These are phyloP conservation scores for Scaptodrosophila lebanonensis DNA, from an alignment of 1,140 invertebrate genomes.

Conservation along the genomic window DNA sequence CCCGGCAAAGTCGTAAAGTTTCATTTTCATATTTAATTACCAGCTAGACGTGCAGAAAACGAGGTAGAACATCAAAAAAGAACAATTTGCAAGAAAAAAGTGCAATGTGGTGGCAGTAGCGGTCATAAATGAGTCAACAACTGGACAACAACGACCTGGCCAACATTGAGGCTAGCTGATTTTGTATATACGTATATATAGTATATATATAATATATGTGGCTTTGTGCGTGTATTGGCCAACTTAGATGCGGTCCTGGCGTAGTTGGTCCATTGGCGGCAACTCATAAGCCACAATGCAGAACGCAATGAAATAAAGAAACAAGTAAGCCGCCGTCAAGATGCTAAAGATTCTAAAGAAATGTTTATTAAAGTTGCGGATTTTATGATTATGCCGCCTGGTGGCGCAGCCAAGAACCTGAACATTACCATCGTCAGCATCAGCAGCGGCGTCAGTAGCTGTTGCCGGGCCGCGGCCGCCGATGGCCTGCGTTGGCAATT, in stretches of 20 bases:
- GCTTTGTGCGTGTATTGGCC: neutral
- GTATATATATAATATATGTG: no score
- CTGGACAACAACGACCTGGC: conserved; percentile 15
- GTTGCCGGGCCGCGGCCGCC: conserved; percentile 8
- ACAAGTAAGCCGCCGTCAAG: conserved; percentile 56
- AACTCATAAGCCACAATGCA: conserved; percentile 51
- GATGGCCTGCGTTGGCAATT: conserved; percentile 62
- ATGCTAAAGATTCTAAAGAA: conserved; percentile 74
- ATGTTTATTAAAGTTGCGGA: conserved; percentile 71
- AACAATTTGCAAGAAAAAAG: no score
- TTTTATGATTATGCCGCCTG: conserved; percentile 69
- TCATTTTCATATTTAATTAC: conserved; percentile 69
- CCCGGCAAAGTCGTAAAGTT: conserved; percentile 56
- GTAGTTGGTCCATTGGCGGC: conserved; percentile 18
- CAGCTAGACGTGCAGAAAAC: no score
- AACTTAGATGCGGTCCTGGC: conserved; percentile 9
- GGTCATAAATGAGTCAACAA: conserved; percentile 68
- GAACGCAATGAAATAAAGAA: conserved; percentile 63
- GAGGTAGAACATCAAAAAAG: no score
- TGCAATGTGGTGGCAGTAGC: conserved; percentile 42
- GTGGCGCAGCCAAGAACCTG: conserved; percentile 32
- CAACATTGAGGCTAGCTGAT: neutral
- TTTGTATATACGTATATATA: no score
- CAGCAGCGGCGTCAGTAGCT: conserved; percentile 5
- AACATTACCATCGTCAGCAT: conserved; percentile 20